These are phyloP conservation scores for Odocoileus hemionus DNA, from an alignment of 2,113 vertebrate species.

Conservation along the genomic window DNA sequence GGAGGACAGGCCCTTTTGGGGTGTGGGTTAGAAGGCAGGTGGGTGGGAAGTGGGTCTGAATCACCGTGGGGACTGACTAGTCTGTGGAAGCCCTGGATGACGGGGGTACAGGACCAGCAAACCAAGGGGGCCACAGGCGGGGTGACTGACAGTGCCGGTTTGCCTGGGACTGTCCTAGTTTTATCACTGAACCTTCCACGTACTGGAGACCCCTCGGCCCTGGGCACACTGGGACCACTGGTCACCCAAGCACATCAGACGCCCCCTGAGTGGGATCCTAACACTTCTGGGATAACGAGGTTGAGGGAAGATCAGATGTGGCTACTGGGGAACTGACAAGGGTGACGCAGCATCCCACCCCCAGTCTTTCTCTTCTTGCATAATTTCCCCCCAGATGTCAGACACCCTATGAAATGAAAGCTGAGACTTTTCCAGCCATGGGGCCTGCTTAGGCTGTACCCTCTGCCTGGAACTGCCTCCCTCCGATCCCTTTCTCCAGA, in stretches of 20 bases:
- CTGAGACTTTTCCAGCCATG: not conserved
- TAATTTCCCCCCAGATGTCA: not conserved
- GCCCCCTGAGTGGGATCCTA: not conserved
- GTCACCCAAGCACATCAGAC: not conserved
- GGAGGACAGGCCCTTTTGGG: not conserved
- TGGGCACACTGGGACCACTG: not conserved
- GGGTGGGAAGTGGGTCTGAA: not conserved
- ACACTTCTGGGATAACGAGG: not conserved
- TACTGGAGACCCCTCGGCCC: not conserved
- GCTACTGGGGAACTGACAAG: not conserved
- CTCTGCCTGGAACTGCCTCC: not conserved
- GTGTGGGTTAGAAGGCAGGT: not conserved
- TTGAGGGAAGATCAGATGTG: not conserved
- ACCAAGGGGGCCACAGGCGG: not conserved
- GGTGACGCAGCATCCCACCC: not conserved
- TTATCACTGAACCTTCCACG: not conserved
- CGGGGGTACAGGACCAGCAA: not conserved
- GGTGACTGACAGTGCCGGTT: not conserved
- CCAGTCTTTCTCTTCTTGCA: no score
- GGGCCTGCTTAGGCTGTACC: not conserved
- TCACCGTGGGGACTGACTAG: fast-evolving
- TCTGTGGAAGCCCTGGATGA: not conserved
- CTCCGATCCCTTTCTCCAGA: not conserved
- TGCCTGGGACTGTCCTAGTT: not conserved
- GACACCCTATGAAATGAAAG: not conserved